phyloP scores from a whole-genome alignment of 2,113 vertebrate genomes.

The Ammodytes dubius region DNA sequence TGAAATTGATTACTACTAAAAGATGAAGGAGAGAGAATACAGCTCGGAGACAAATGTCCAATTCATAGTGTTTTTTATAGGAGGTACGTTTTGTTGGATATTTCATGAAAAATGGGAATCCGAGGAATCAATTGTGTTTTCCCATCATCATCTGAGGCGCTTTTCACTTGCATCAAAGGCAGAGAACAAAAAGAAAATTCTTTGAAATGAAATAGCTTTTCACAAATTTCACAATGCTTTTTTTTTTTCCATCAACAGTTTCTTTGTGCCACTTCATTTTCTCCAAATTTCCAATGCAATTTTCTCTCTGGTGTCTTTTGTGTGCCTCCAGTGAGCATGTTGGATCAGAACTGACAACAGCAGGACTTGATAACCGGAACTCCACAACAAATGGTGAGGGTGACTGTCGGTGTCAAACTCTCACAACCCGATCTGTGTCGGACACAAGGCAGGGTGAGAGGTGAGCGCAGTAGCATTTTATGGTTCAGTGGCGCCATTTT shows the following conservation, averaged over 20 bases:
- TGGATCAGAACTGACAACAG: constrained; percentile 33
- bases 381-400: constrained; percentile 47
- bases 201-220: constrained; percentile 68
- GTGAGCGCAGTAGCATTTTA: constrained; percentile 63
- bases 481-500: constrained; percentile 65
- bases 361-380: constrained; percentile 50
- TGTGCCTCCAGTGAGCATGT: constrained; percentile 36
- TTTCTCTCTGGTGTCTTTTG: constrained; percentile 58
- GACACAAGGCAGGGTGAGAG: constrained; percentile 65
- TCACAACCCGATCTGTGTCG: constrained; percentile 62
- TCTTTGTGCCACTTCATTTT: constrained; percentile 56
- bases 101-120: constrained; percentile 41
- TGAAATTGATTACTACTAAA: constrained; percentile 26
- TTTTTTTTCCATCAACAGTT: constrained; percentile 39
- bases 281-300: constrained; percentile 52
- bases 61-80: constrained; percentile 29
- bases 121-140: constrained; percentile 52
- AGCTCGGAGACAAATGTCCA: constrained; percentile 29
- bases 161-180: constrained; percentile 54
- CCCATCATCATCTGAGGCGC: constrained; percentile 32
- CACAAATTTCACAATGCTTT: constrained; percentile 57
- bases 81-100: constrained; percentile 40
- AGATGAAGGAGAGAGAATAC: constrained; percentile 12
- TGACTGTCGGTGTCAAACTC: constrained; percentile 44
- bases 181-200: constrained; percentile 33